Evolutionary conservation across 2,113 vertebrate genomes (phyloP).

Genomic region (Eulemur macaco): DNA sequence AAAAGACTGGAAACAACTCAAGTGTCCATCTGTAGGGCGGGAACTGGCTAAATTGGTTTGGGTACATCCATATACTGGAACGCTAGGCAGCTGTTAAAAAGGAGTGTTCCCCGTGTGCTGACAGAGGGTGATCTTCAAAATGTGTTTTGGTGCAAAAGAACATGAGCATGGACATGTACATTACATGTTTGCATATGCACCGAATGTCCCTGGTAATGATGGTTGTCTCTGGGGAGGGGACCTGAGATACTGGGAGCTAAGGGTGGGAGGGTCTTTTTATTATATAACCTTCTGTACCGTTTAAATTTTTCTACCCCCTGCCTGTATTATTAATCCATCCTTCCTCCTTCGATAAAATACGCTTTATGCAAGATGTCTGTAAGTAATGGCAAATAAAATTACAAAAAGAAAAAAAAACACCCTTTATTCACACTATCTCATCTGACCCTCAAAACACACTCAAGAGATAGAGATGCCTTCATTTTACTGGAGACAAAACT

Average conservation of each 20-base stretch:
- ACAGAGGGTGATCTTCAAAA: neutral
- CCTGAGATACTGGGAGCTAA: neutral
- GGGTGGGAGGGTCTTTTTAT: neutral
- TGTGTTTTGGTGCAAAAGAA: neutral
- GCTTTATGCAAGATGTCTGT: neutral
- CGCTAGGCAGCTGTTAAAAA: neutral
- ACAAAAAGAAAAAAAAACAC: too few relatives aligned
- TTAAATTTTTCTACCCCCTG: neutral
- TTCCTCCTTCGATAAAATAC: neutral
- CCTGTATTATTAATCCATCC: neutral
- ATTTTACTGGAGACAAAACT: neutral
- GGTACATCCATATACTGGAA: neutral
- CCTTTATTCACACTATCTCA: neutral
- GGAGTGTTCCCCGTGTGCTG: neutral
- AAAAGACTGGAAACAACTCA: neutral
- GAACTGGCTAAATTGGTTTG: neutral
- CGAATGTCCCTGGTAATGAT: neutral
- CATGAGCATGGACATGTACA: neutral
- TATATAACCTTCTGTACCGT: neutral
- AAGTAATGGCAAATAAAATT: too few relatives aligned
- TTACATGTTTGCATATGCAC: accelerated
- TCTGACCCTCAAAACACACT: neutral
- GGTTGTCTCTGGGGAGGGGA: neutral
- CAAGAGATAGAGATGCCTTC: neutral
- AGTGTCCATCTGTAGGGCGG: neutral